phyloP scores from a whole-genome alignment of 2,113 vertebrate species.

The Okapia johnstoni region DNA sequence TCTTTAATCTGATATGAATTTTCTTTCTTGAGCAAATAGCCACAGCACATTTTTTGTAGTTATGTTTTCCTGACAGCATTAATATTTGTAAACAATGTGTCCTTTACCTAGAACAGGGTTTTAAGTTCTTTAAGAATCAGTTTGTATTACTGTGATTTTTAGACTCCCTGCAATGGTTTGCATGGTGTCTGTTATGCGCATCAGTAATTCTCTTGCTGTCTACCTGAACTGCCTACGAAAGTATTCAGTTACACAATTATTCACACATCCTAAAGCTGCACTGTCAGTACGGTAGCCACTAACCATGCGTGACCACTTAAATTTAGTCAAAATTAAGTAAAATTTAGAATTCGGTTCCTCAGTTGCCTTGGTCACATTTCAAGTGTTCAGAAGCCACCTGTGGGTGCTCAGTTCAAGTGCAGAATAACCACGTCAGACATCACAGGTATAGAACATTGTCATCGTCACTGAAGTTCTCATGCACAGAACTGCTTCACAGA shows the following conservation, averaged over 20 bases:
- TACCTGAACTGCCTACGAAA: not conserved
- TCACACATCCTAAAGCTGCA: not conserved
- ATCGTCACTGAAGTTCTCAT: not conserved
- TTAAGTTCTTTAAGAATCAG: not conserved
- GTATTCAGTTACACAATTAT: not conserved
- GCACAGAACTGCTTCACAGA: not conserved
- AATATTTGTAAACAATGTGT: constrained; percentile 2
- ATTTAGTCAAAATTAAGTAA: not conserved
- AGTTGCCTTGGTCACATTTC: not conserved
- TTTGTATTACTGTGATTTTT: not conserved
- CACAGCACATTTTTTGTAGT: not conserved
- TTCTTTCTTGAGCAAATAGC: not conserved
- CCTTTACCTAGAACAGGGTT: not conserved
- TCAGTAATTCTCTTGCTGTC: not conserved
- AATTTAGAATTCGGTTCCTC: not conserved
- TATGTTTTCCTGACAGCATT: not conserved
- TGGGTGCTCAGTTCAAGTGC: not conserved
- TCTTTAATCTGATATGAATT: not conserved
- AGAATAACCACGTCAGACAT: not conserved
- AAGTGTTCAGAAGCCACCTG: not conserved
- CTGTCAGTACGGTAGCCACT: not conserved
- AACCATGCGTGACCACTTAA: not conserved
- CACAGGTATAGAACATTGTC: not conserved
- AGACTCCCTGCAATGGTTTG: not conserved
- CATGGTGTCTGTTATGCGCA: not conserved